Evolutionary conservation across 2,888 invertebrate species (phyloP).

Genomic region (Euzetes globulus): DNA sequence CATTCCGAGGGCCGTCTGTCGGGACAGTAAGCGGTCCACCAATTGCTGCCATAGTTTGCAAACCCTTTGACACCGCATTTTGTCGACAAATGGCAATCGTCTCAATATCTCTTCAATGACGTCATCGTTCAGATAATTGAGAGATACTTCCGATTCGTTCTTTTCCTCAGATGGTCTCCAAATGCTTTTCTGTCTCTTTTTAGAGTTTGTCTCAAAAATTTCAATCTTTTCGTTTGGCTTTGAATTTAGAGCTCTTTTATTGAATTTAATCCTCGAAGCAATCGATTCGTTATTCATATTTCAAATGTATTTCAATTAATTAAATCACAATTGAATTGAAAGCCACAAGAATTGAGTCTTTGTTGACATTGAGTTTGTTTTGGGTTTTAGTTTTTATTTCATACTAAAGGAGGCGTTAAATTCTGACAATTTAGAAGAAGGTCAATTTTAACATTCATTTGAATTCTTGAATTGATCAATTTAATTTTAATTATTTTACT

Average conservation of each 20-base stretch:
- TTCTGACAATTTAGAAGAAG: too few relatives aligned
- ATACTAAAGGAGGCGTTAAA: too few relatives aligned
- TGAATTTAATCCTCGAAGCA: background rate
- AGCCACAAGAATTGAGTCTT: background rate
- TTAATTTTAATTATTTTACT: too few relatives aligned
- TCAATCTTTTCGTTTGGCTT: background rate
- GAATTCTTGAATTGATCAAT: too few relatives aligned
- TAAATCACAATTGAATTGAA: background rate
- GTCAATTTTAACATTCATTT: too few relatives aligned
- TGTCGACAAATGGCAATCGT: background rate
- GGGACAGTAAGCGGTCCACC: background rate
- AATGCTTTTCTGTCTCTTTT: background rate
- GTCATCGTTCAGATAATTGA: background rate
- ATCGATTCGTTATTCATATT: constrained; percentile 1
- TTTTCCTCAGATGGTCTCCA: background rate
- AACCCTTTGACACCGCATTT: background rate
- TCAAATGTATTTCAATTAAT: background rate
- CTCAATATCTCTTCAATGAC: background rate
- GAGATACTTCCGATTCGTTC: background rate
- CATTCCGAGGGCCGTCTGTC: constrained; percentile 5
- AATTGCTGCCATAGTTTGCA: constrained; percentile 16
- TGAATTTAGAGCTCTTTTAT: background rate
- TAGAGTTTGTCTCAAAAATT: background rate
- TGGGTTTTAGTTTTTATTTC: too few relatives aligned
- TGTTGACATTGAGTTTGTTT: too few relatives aligned